Percentiles rank a stretch among this genome's conserved stretches.
Evolutionary conservation across 2,113 vertebrate species (phyloP).

Genomic region (Notarius quadriscutis): DNA sequence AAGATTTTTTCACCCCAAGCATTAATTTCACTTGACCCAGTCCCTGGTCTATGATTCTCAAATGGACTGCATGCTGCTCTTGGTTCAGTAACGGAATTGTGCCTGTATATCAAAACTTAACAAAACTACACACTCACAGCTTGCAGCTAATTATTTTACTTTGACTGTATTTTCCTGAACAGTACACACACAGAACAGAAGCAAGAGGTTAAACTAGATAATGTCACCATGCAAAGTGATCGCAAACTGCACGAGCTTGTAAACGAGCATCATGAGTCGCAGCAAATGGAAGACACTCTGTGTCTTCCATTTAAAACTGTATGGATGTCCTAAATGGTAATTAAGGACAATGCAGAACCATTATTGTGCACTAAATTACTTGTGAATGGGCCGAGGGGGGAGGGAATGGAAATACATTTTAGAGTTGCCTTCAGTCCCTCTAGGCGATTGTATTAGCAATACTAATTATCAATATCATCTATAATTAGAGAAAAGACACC

Average conservation of each 20-base stretch:
- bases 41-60: background rate
- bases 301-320: too few relatives aligned
- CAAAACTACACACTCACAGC: background rate
- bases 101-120: background rate
- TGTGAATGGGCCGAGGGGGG: background rate
- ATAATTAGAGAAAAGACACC: background rate
- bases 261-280: background rate
- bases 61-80: background rate
- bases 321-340: background rate
- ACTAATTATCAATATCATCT: background rate
- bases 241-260: background rate
- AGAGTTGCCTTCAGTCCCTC: background rate
- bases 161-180: background rate
- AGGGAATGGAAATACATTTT: background rate
- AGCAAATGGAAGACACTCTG: background rate
- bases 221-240: background rate
- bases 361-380: background rate
- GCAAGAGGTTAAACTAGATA: background rate
- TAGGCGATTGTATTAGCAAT: background rate
- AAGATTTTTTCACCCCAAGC: background rate
- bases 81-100: background rate
- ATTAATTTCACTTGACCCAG: background rate
- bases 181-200: background rate
- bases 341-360: background rate
- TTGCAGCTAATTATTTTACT: background rate